phyloP scores from a whole-genome alignment of 2,113 vertebrate genomes.

The Capricornis sumatraensis region DNA sequence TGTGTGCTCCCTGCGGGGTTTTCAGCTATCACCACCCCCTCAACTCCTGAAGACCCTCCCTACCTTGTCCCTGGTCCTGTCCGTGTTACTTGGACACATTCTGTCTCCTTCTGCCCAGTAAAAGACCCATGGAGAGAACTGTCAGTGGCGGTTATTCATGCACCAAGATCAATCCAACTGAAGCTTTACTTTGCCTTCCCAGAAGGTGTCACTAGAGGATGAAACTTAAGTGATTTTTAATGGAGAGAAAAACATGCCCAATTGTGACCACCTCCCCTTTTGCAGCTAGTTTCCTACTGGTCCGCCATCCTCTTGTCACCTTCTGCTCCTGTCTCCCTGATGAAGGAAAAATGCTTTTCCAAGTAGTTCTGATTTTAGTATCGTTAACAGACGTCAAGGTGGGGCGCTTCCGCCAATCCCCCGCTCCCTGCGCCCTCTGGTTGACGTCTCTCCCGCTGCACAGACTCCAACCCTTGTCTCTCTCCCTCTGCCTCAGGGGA shows the following conservation, averaged over 20 bases:
- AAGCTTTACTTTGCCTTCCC: constrained; percentile 55
- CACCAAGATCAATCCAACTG: background rate
- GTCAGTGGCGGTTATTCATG: background rate
- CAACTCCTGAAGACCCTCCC: background rate
- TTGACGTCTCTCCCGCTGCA: background rate
- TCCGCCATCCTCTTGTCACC: background rate
- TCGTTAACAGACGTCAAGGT: background rate
- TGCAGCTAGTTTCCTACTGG: background rate
- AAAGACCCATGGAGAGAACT: background rate
- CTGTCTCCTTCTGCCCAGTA: background rate
- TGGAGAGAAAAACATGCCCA: background rate
- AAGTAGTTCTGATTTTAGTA: background rate
- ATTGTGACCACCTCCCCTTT: background rate
- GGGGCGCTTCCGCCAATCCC: background rate
- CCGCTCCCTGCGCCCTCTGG: background rate
- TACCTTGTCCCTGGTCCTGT: background rate
- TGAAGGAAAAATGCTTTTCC: background rate
- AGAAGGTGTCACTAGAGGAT: constrained; percentile 83
- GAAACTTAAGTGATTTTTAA: constrained; percentile 48
- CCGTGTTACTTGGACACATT: background rate
- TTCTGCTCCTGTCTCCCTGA: background rate
- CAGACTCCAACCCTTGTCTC: constrained; percentile 44
- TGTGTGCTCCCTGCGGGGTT: background rate
- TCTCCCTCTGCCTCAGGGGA: constrained; percentile 82
- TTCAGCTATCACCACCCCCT: background rate